Evolutionary conservation across 2,888 invertebrate genomes (phyloP).

Genomic region (Pyrochroa serraticornis): DNA sequence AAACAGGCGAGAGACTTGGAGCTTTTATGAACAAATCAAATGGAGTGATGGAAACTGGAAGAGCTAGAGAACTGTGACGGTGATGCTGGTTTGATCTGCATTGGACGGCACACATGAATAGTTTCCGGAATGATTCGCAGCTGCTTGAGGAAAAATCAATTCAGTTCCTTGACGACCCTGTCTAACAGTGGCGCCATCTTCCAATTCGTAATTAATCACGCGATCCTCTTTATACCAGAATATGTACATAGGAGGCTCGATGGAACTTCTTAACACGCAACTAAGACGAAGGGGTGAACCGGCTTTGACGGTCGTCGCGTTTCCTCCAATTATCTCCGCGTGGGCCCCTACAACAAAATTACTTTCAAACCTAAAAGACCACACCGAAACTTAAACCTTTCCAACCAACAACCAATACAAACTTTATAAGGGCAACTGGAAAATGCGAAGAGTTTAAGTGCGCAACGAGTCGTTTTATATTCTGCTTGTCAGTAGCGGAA

Average conservation of each 20-base stretch:
- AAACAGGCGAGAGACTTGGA: no score
- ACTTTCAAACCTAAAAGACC: neutral
- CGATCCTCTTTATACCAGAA: slow-evolving; percentile 85
- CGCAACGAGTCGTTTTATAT: no score
- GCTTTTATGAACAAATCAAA: no score
- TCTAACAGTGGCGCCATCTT: slow-evolving; percentile 63
- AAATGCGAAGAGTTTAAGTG: no score
- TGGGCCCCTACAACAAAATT: slow-evolving; percentile 65
- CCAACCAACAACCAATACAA: no score
- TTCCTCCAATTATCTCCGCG: slow-evolving; percentile 71
- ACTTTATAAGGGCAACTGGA: no score
- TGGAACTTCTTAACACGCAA: slow-evolving; percentile 71
- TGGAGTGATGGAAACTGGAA: neutral
- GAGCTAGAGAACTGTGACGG: neutral
- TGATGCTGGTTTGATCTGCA: slow-evolving; percentile 73
- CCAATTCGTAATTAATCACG: slow-evolving; percentile 85
- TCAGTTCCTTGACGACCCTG: slow-evolving; percentile 60
- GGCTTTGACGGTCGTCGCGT: slow-evolving; percentile 72
- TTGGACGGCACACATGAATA: slow-evolving; percentile 83
- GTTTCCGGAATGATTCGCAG: slow-evolving; percentile 74
- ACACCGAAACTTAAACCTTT: no score
- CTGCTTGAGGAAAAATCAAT: slow-evolving; percentile 60
- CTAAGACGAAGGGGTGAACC: slow-evolving; percentile 74
- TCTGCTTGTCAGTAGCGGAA: no score
- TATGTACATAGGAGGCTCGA: slow-evolving; percentile 73